Evolutionary conservation across 1,140 invertebrate species (phyloP).

Genomic region (Drosophila lacteicornis): DNA sequence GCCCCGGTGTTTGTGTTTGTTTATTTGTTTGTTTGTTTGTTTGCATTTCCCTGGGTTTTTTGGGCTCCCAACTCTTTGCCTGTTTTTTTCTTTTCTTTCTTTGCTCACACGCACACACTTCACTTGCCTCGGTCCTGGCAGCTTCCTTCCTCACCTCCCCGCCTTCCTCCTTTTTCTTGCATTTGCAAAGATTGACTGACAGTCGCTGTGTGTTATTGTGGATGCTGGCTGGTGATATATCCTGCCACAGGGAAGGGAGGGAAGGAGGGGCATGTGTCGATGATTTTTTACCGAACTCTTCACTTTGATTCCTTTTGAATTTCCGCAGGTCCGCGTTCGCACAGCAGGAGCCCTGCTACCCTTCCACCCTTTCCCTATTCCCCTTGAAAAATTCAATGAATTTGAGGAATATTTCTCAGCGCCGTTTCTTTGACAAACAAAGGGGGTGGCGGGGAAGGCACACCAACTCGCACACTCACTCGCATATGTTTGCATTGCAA

Average conservation of each 20-base stretch:
- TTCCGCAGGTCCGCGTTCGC: slow-evolving; percentile 48
- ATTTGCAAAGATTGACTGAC: slow-evolving; percentile 51
- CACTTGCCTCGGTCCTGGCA: not conserved
- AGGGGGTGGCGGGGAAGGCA: not conserved
- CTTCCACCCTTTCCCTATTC: not conserved
- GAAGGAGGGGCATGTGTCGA: slow-evolving; percentile 26
- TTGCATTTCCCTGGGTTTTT: slow-evolving; percentile 20
- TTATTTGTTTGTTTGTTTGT: slow-evolving; percentile 33
- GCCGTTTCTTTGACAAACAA: slow-evolving; percentile 70
- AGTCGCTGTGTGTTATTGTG: slow-evolving; percentile 36
- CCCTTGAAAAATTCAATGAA: slow-evolving; percentile 61
- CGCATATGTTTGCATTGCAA: slow-evolving; percentile 71
- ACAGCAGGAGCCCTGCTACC: slow-evolving; percentile 9
- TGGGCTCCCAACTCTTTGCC: slow-evolving; percentile 20
- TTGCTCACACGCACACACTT: no score
- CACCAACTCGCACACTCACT: slow-evolving; percentile 23
- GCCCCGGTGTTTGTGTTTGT: slow-evolving; percentile 19
- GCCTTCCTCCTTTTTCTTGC: not conserved
- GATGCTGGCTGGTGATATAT: not conserved
- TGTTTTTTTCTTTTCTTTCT: no score
- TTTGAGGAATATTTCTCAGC: slow-evolving; percentile 73
- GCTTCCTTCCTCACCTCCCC: not conserved
- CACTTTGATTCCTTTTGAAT: slow-evolving; percentile 73
- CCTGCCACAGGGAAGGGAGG: slow-evolving; percentile 3
- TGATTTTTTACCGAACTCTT: slow-evolving; percentile 61